A percentile compares a stretch with the other conserved stretches of the same genome.
These are phyloP conservation scores for Unio pictorum DNA, from an alignment of 2,888 invertebrate genomes.

Conservation along the genomic window DNA sequence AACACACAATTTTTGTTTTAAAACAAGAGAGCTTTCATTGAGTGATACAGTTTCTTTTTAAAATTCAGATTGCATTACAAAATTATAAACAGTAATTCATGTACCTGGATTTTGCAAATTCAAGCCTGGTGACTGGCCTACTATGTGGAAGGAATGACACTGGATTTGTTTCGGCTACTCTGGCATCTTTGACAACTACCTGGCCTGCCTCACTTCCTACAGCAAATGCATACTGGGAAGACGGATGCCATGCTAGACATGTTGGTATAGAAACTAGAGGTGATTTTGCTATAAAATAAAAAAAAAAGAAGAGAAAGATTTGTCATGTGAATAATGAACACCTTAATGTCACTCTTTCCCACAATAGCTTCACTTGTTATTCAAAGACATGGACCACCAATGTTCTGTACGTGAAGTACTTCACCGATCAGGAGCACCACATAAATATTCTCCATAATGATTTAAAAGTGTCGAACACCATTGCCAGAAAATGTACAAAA, in stretches of 20 bases:
- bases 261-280: slow-evolving; percentile 69
- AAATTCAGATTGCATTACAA: background rate
- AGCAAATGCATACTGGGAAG: slow-evolving; percentile 41
- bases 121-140: slow-evolving; percentile 55
- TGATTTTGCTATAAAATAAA: slow-evolving; percentile 64
- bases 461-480: no score
- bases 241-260: slow-evolving; percentile 65
- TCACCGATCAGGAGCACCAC: no score
- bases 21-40: no score
- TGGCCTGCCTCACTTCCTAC: slow-evolving; percentile 75
- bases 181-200: slow-evolving; percentile 74
- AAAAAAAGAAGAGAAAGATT: slow-evolving; percentile 10
- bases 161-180: slow-evolving; percentile 64
- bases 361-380: no score
- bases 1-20: no score
- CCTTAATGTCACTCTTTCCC: background rate
- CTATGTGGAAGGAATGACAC: slow-evolving; percentile 48
- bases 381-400: no score
- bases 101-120: slow-evolving; percentile 58
- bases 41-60: background rate
- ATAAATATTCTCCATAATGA: no score
- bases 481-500: no score
- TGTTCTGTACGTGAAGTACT: no score
- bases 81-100: slow-evolving; percentile 8
- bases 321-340: background rate